Percentiles rank a stretch among this genome's conserved stretches.
phyloP scores from a whole-genome alignment of 2,113 vertebrate genomes.

The Papio anubis region DNA sequence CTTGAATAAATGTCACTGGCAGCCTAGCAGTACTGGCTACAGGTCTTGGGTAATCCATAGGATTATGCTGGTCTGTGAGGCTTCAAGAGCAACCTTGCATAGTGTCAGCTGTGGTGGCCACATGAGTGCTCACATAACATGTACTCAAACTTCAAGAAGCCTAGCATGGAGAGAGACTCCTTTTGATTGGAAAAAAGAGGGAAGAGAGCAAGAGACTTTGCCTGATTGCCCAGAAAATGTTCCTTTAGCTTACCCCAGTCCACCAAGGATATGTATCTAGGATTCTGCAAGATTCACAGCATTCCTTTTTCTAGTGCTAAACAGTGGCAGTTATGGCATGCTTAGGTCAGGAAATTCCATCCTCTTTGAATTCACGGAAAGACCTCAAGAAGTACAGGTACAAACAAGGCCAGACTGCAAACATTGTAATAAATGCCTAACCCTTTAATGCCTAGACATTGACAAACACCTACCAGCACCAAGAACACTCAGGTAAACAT shows the following conservation, averaged over 20 bases:
- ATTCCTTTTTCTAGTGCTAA: background rate
- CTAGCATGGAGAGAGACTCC: background rate
- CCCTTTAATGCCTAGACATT: background rate
- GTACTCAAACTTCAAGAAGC: background rate
- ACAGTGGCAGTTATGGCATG: background rate
- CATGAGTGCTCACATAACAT: background rate
- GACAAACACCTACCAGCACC: background rate
- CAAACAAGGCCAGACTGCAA: background rate
- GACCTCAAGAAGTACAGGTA: background rate
- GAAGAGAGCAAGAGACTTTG: too few relatives aligned
- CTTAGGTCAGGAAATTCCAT: background rate
- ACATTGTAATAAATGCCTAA: background rate
- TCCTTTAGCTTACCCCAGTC: background rate
- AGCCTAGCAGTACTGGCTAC: background rate
- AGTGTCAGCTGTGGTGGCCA: background rate
- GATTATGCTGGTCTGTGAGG: background rate
- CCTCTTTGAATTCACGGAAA: background rate
- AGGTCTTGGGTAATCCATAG: background rate
- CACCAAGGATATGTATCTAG: background rate
- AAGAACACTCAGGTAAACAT: background rate
- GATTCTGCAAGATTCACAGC: background rate
- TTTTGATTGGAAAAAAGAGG: background rate
- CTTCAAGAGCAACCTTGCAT: background rate
- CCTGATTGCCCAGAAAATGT: background rate
- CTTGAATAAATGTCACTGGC: background rate